A percentile compares a stretch with the other conserved stretches of the same genome.
phyloP scores from a whole-genome alignment of 1,140 invertebrate species.

The Camponotus pennsylvanicus region DNA sequence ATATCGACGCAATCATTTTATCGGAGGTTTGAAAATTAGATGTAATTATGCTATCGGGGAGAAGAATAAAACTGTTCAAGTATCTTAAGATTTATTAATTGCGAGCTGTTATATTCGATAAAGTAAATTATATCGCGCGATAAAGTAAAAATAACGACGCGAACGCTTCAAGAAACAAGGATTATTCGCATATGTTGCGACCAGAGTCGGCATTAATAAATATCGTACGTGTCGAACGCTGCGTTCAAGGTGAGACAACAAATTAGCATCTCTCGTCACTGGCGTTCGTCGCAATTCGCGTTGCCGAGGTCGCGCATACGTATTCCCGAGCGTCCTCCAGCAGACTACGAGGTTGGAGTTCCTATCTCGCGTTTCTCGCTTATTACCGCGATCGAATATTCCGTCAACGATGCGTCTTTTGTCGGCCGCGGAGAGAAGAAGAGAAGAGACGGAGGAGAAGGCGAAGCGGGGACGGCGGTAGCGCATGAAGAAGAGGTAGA shows the following conservation, averaged over 20 bases:
- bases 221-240: slow-evolving; percentile 8
- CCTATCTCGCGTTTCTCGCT: slow-evolving; percentile 45
- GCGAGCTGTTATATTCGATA: not conserved
- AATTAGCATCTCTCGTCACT: slow-evolving; percentile 51
- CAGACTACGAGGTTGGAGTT: slow-evolving; percentile 39
- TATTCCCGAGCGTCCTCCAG: slow-evolving; percentile 35
- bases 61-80: not conserved
- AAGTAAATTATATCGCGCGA: not conserved
- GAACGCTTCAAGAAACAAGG: not conserved
- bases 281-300: slow-evolving; percentile 36
- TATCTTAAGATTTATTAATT: not conserved
- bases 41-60: slow-evolving; percentile 18
- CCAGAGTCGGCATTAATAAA: slow-evolving; percentile 16
- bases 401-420: slow-evolving; percentile 64
- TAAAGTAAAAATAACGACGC: not conserved
- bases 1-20: slow-evolving; percentile 19
- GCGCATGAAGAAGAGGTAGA: slow-evolving; percentile 35
- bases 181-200: not conserved
- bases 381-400: slow-evolving; percentile 65
- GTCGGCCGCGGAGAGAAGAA: slow-evolving; percentile 47
- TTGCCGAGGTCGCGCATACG: slow-evolving; percentile 31
- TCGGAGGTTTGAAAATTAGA: not conserved
- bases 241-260: slow-evolving; percentile 49
- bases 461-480: not conserved
- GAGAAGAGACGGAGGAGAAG: not conserved